Base-by-base conservation (phyloP, 2,797 vertebrate species). In the Chrysocyon brachyurus region DNA sequence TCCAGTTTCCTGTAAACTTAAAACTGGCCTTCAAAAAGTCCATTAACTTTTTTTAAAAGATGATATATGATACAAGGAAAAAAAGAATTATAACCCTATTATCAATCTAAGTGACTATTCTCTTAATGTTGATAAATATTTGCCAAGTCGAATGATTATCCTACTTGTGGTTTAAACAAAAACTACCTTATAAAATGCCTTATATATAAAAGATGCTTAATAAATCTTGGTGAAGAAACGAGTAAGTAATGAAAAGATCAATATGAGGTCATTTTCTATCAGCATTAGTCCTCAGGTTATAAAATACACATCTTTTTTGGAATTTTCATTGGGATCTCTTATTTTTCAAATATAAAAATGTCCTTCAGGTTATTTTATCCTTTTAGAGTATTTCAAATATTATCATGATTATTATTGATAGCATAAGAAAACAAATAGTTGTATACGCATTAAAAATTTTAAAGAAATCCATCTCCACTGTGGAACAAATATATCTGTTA, bases 391-490 rank as follows among this genome's bases (percentile, higher is more conserved):
- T 96, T 91, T 94, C 82, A 98, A 98, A 90, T 21, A 24, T 63
- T 94, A 87, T 92, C 59, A 97, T 97, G 96, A 98, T 97, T 98
- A 98, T 98, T 98, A 97, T 87, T 96, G 85, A 98, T 85, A 95
- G 90, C 94, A 97, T 98, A 94, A 96, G 17, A 97, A 98, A 98
- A 96, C 93, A 98, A 98, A 91, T 90, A 98, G 94, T 98, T 98
- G 90, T 94, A 98, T 98, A 98, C 93, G 98, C 95, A 96, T 98
- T 95, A 96, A 97, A 97, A 96, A 81, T 97, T 97, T 98, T 95
- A 98, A 97, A 63, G 83, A 98, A 98, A 96, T 89, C 77, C 66
- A 81, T 78, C 96, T 98, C 94, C 64, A 94, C 46, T 96, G 68
- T 97, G 97, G 97, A 98, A 96, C 79, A 98, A 97, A 96, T 97